Evolutionary conservation across 2,888 invertebrate genomes (phyloP), one percentile per base, ranked within the genome.

Genomic region (Crioceris asparagi): DNA sequence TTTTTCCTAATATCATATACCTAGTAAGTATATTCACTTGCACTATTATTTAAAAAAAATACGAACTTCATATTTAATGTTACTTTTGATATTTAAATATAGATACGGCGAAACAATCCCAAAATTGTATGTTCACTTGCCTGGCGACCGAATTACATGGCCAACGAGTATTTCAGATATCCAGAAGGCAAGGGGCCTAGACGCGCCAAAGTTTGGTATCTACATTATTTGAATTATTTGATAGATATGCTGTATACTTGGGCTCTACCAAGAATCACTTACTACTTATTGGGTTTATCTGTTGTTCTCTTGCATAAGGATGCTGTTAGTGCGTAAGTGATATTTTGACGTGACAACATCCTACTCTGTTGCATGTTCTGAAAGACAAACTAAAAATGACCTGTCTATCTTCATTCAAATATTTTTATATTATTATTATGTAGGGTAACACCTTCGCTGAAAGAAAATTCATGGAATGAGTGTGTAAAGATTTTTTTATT

Each of bases 301-400:
- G 74, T 75, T 0, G 71, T 84, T 27, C 61, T 85, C 4, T 57
- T 84, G 34, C 80, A 83, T 57, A 83, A 83, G 64, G 83, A 84
- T 53, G 68, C 70, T 6, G 67, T 81, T 31, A 76, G 72, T 55
- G 68, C 68, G 81, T 82, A 61, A 69, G 77, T 68, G 43, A 35
- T 42, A 36, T 29, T 35, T 19, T 17, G 35, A 17, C n/a, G n/a
- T n/a, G n/a, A n/a, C n/a, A n/a, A n/a, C n/a, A n/a, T n/a, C n/a
- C n/a, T n/a, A n/a, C n/a, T n/a, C n/a, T n/a, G n/a, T n/a, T n/a
- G n/a, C n/a, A 6, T 10, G 10, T 21, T 21, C 6, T 21, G 21
- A 10, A 7, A 21, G 21, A 7, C 21, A 21, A 6, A 21, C 7
- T 21, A 21, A 21, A 6, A 21, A 21, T 6, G 7, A 21, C 21